phyloP scores from a whole-genome alignment of 2,113 vertebrate species.

The Ceuthmochares aereus region DNA sequence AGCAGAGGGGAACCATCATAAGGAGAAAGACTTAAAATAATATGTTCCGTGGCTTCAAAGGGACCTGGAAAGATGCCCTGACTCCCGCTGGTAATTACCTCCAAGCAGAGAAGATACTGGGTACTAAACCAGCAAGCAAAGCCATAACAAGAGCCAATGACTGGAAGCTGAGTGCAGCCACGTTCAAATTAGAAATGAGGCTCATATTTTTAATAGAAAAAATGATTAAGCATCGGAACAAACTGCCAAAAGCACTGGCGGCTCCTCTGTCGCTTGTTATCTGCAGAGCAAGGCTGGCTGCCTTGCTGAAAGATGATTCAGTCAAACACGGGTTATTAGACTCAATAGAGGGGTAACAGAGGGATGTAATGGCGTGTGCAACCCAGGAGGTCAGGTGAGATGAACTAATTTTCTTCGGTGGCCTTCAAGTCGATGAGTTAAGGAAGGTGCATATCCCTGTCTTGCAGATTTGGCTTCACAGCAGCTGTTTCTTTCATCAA shows the following conservation, averaged over 20 bases:
- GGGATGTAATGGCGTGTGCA: constrained; percentile 46
- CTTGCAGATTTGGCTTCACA: rapidly evolving
- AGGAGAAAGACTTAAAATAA: constrained; percentile 17
- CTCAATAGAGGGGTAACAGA: constrained; percentile 23
- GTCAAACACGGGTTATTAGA: constrained; percentile 47
- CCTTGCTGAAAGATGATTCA: constrained; percentile 47
- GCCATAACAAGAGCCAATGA: constrained; percentile 37
- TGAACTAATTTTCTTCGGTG: constrained; percentile 39
- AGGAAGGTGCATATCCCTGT: not conserved
- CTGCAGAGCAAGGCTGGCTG: constrained; percentile 53
- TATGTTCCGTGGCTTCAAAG: constrained; percentile 6
- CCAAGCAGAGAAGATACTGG: not conserved
- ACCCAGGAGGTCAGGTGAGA: constrained; percentile 54
- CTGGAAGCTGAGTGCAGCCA: constrained; percentile 32
- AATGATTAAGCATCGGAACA: constrained; percentile 62
- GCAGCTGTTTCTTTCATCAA: not conserved
- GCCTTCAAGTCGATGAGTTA: constrained; percentile 38
- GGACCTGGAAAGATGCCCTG: constrained; percentile 47
- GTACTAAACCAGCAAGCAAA: constrained; percentile 41
- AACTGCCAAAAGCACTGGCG: constrained; percentile 27
- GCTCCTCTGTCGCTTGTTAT: constrained; percentile 47
- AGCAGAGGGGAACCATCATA: not conserved
- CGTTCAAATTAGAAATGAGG: constrained; percentile 54
- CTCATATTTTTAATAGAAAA: constrained; percentile 68
- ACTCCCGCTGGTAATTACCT: constrained; percentile 25